Base-by-base conservation (phyloP, 2,888 invertebrate species). In the Dascillus cervinus region DNA sequence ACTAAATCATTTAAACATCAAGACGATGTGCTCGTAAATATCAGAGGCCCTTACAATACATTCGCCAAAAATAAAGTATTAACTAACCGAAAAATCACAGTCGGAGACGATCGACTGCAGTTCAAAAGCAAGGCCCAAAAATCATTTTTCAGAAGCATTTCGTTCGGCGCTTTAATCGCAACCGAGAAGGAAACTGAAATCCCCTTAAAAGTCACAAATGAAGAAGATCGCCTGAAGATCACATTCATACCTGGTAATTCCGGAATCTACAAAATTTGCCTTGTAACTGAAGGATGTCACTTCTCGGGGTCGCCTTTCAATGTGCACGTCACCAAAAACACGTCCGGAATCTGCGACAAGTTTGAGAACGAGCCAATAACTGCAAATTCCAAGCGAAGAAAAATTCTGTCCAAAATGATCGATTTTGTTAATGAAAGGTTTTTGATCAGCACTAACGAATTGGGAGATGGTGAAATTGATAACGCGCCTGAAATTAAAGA, bases 231-330 rank as follows among this genome's bases (percentile, higher is more conserved):
- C 43, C 65, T 65, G 1, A 73, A 68, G 60, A 58, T 77, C 21
- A 62, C 62, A 20, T 77, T 73, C 39, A 56, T 60, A 2, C 71
- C 73, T 1, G 64, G 58, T 23, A 55, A 65, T 38, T 66, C 67
- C 48, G 77, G 77, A 2, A 67, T 68, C 50, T 72, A 76, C 49
- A 70, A 74, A 56, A 63, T 77, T 19, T 70, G 67, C 14, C 65
- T 77, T 22, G 70, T 71, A 9, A 71, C 69, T 31, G 66, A 71
- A 52, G 73, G 73, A 1, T 69, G 69, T 50, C 65, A 67, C 46
- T 64, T 75, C 21, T 67, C 69, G 15, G 76, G 76, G n/a, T 76
- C 77, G 11, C 78, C 78, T 1, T 78, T 69, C 47, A 56, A 56
- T 29, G 63, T 75, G 3, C 69, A 64, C 32, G 68, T 72, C 2